Evolutionary conservation across 2,113 vertebrate species (phyloP), one percentile per base, ranked within the genome.

Genomic region (Burhinus oedicnemus): DNA sequence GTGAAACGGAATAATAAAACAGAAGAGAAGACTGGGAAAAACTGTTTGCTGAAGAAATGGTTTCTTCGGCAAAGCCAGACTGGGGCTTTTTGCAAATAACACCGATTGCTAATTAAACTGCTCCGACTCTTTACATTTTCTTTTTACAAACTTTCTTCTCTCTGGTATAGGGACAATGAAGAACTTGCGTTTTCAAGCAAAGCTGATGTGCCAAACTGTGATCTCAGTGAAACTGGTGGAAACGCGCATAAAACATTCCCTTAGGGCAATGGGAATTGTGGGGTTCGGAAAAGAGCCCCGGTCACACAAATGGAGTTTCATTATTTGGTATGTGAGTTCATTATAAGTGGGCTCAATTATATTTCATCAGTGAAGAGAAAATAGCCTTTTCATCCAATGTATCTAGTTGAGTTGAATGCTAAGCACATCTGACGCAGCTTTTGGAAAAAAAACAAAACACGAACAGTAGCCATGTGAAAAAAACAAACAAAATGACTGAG

Each of bases 301-400:
- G 61, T 90, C 81, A 51, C 84, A 94, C 71, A 45, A 96, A 77
- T 55, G 76, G 85, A 92, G 82, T 93, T 96, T 93, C 82, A 83
- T 92, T 97, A 90, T 89, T 93, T 93, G 92, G 85, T 38, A 78
- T 93, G 90, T 12, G 84, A 94, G 97, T 96, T 97, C 96, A 97
- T 96, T 97, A 96, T 96, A 86, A 88, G 90, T 38, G 78, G 77
- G 62, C 15, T 94, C 93, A 95, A 95, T 97, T 97, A 95, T 97
- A 94, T 96, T 95, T 97, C 96, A 97, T 94, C 87, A 80, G 84
- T 76, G 85, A 96, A 74, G 91, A 89, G 91, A 97, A 97, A 97
- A 97, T 30, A 83, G 74, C 80, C 86, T 83, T 94, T 97, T 97
- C 89, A 91, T 91, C 52, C 74, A 15, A 86, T 94, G 93, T 93